Conservation (phyloP, 2,113 vertebrate species). For the Pseudolaguvia tuberculata region DNA sequence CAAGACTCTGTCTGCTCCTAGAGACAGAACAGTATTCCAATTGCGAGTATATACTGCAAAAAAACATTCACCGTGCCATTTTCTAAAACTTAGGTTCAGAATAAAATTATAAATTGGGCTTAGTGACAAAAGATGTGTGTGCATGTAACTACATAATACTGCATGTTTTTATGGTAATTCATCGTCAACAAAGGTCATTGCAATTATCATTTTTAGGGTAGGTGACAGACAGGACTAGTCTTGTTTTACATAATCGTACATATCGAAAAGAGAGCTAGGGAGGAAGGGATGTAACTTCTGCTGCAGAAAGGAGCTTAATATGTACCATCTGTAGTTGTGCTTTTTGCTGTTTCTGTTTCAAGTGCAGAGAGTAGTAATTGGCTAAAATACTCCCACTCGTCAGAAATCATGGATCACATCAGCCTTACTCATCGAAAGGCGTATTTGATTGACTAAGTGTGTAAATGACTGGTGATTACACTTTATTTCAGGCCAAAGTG, state of each 20-base stretch:
- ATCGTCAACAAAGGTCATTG: neutral
- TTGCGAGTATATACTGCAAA: conserved; percentile 50
- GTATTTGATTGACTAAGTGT: conserved; percentile 22
- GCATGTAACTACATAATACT: neutral
- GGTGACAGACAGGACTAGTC: neutral
- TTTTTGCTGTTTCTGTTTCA: conserved; percentile 50
- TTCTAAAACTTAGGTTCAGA: conserved; percentile 11
- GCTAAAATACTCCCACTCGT: conserved; percentile 16
- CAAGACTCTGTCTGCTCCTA: conserved; percentile 57
- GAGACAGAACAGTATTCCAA: conserved; percentile 58
- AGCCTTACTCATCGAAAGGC: conserved; percentile 15
- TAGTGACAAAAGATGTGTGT: neutral
- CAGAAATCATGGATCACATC: conserved; percentile 27
- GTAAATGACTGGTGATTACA: neutral
- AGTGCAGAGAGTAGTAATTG: conserved; percentile 16
- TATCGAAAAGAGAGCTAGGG: neutral
- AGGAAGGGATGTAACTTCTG: conserved; percentile 50
- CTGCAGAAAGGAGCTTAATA: conserved; percentile 68
- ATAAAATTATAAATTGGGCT: neutral
- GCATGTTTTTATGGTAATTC: neutral
- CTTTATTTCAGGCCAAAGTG: neutral
- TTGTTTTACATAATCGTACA: conserved; percentile 21
- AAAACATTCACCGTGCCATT: conserved; percentile 33
- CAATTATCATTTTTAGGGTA: neutral
- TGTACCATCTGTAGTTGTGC: conserved; percentile 68